Evolutionary conservation across 2,888 invertebrate species (phyloP).

Genomic region (Chydorus sphaericus): DNA sequence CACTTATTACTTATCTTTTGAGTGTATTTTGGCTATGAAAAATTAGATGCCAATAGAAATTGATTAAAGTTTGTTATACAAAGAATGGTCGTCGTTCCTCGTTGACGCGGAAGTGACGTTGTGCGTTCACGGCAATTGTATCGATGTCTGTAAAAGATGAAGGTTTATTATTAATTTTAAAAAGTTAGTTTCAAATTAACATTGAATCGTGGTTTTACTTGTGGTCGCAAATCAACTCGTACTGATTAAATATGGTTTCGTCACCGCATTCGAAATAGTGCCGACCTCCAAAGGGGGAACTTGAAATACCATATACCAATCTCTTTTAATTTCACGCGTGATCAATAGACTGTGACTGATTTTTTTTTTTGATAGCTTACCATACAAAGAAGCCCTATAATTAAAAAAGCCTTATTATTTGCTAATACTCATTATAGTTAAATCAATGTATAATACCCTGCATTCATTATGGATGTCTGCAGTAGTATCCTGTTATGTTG

Average conservation of each 20-base stretch:
- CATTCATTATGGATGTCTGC: no score
- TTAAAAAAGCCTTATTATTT: no score
- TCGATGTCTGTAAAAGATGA: conserved; percentile 12
- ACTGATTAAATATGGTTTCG: conserved; percentile 23
- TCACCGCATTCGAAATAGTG: conserved; percentile 22
- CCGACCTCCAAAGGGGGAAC: conserved; percentile 20
- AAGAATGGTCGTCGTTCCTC: background rate
- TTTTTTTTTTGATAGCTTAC: background rate
- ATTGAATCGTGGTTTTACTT: conserved; percentile 21
- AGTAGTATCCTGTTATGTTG: no score
- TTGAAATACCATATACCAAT: background rate
- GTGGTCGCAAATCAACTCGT: conserved; percentile 22
- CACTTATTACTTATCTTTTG: background rate
- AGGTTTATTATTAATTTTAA: background rate
- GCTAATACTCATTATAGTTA: no score
- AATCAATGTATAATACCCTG: no score
- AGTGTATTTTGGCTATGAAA: background rate
- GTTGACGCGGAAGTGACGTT: conserved; percentile 1
- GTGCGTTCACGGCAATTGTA: conserved; percentile 15
- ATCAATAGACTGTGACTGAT: background rate
- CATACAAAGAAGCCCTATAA: background rate
- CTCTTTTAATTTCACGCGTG: background rate
- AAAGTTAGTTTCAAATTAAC: no score
- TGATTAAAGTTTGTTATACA: background rate
- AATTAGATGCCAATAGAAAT: background rate